Percentiles rank a stretch among this genome's conserved stretches.
Conservation (phyloP, 1,140 invertebrate genomes). For the Euborellia annulipes region DNA sequence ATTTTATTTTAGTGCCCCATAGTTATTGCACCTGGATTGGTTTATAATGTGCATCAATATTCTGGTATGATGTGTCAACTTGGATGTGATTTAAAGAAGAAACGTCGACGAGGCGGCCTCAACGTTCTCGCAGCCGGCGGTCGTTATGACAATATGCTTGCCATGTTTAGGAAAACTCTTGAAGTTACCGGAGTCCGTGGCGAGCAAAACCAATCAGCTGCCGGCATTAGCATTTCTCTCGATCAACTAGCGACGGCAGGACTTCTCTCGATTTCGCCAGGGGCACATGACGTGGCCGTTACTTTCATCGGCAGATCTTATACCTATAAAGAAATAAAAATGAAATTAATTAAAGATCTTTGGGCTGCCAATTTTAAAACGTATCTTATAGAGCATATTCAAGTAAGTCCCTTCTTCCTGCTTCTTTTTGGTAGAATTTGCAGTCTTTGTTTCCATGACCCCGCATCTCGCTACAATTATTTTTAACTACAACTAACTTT, state of each 20-base stretch:
- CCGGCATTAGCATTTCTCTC: constrained; percentile 58
- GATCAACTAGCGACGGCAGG: constrained; percentile 34
- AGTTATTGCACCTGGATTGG: constrained; percentile 41
- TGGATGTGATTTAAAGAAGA: constrained; percentile 40
- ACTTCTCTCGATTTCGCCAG: constrained; percentile 27
- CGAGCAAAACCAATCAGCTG: constrained; percentile 38
- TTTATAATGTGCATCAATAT: constrained; percentile 46
- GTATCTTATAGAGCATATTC: constrained; percentile 31
- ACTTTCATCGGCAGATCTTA: constrained; percentile 38
- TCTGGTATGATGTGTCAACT: constrained; percentile 59
- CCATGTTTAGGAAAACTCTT: constrained; percentile 27
- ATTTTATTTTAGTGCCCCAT: constrained; percentile 36
- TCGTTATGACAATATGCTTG: constrained; percentile 34
- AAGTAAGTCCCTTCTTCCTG: constrained; percentile 20
- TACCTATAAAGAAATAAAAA: constrained; percentile 41
- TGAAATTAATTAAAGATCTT: constrained; percentile 37
- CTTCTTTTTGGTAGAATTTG: neutral
- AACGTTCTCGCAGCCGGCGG: constrained; percentile 52
- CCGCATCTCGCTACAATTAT: neutral
- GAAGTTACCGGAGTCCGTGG: constrained; percentile 24
- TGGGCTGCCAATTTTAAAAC: constrained; percentile 38
- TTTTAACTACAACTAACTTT: neutral
- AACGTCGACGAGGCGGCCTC: constrained; percentile 31
- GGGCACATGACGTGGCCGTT: constrained; percentile 45
- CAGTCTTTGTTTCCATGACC: neutral